phyloP scores from a whole-genome alignment of 2,888 invertebrate genomes.

The Merodon equestris region DNA sequence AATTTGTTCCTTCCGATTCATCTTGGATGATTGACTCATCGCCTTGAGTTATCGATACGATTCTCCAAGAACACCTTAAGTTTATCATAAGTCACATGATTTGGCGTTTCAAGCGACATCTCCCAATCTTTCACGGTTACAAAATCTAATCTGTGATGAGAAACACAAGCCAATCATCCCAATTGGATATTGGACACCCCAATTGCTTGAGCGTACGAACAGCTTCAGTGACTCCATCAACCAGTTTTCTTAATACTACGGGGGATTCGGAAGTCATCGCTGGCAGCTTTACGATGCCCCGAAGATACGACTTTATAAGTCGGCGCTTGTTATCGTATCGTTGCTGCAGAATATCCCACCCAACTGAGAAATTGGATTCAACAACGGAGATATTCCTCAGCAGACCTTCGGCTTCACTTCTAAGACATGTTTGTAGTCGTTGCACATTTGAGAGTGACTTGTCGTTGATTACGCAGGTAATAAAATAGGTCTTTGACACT shows the following conservation, averaged over 20 bases:
- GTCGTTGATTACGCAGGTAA: neutral
- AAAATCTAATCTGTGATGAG: conserved; percentile 37
- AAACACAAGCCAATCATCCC: conserved; percentile 51
- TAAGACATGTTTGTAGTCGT: neutral
- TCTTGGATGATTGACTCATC: conserved; percentile 3
- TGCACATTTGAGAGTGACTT: neutral
- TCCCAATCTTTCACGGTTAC: conserved; percentile 45
- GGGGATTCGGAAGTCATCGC: too few species aligned
- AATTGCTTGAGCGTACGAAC: conserved; percentile 40
- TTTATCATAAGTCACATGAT: conserved; percentile 20
- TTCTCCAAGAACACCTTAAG: conserved; percentile 41
- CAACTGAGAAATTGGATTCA: neutral
- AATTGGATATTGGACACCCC: conserved; percentile 23
- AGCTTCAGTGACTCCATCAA: conserved; percentile 40
- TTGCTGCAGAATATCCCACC: conserved; percentile 4
- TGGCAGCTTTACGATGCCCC: too few species aligned
- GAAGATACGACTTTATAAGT: conserved; percentile 1
- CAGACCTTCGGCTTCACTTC: neutral
- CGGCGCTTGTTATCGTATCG: conserved; percentile 32
- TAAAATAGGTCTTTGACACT: too few species aligned
- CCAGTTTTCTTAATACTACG: neutral
- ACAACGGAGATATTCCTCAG: neutral
- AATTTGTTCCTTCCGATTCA: conserved; percentile 26
- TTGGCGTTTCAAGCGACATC: conserved; percentile 36
- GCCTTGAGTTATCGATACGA: conserved; percentile 43